Base-by-base conservation (phyloP, 1,140 invertebrate genomes). In the Ceratina australensis region DNA sequence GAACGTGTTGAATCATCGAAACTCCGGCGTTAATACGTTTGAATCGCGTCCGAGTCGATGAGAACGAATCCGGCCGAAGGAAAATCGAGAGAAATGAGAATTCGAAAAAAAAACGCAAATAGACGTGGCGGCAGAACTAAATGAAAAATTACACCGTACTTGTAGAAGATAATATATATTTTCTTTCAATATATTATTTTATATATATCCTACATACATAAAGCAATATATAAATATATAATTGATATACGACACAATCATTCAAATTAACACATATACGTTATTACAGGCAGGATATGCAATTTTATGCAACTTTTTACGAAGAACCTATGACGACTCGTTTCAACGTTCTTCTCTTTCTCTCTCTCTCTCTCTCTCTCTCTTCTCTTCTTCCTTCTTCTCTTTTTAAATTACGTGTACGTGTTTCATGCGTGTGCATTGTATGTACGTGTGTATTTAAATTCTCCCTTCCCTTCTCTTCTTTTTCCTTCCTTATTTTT, bases 161-260 rank as follows among this genome's bases (percentile, higher is more conserved):
- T 85, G 78, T 82, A 85, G 84, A 85, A 86, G 83, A 86, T 82
- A 85, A 85, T 83, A 85, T 85, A 82, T 85, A 83, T 85, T 83
- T 86, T 73, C 81, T 85, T 85, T 86, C 73, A 82, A 78, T 85
- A 85, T 86, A 78, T 83, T 76, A 80, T 76, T 76, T 63, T 84
- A 81, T 83, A 81, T 86, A 86, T 86, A 87, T 86, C 80, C 82
- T 84, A 87, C 86, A 87, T 87, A 87, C 82, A 82, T 85, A 86
- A 82, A 85, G 80, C 76, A 85, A 85, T 86, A 82, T 87, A 87
- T 87, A 84, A 85, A 85, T 87, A 79, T 85, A 87, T 85, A 72
- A 87, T 87, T 82, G 79, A 87, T 87, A 86, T 87, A 87, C 82
- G 86, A 85, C 85, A 87, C 86, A 86, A 83, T 84, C 82, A 75